Conservation (phyloP, 2,888 invertebrate genomes). For the Altica lythri region DNA sequence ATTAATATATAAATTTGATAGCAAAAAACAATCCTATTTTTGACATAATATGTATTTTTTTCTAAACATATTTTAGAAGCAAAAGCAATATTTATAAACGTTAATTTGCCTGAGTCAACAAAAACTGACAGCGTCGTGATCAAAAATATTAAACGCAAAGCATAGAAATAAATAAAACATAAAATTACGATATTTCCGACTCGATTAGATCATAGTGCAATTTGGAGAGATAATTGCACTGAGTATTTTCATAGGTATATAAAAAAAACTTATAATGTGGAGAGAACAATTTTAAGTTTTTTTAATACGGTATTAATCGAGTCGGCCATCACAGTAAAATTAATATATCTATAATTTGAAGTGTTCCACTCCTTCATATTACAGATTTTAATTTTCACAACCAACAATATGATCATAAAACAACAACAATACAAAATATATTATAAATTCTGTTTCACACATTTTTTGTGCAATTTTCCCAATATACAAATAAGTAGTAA, state of each 20-base stretch:
- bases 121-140: slow-evolving; percentile 44
- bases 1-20: slow-evolving; percentile 42
- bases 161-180: slow-evolving; percentile 42
- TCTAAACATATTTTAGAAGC: slow-evolving; percentile 37
- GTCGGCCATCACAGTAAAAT: slow-evolving; percentile 47
- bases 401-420: slow-evolving; percentile 50
- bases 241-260: slow-evolving; percentile 20
- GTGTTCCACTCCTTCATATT: slow-evolving; percentile 49
- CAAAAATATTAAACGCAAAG: slow-evolving; percentile 47
- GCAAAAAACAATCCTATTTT: slow-evolving; percentile 48
- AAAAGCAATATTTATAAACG: slow-evolving; percentile 36
- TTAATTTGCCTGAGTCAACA: slow-evolving; percentile 40
- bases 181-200: slow-evolving; percentile 39
- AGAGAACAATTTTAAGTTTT: slow-evolving; percentile 38
- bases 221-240: slow-evolving; percentile 45
- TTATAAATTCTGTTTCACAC: slow-evolving; percentile 34
- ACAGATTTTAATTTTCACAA: slow-evolving; percentile 48
- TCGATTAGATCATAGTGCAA: slow-evolving; percentile 32
- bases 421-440: slow-evolving; percentile 54
- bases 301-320: slow-evolving; percentile 23
- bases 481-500: slow-evolving; percentile 53
- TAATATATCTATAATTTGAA: slow-evolving; percentile 42
- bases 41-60: slow-evolving; percentile 34
- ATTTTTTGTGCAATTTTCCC: slow-evolving; percentile 51
- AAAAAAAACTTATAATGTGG: slow-evolving; percentile 35